Percentiles rank a stretch among this genome's conserved stretches.
Conservation (phyloP, 2,888 invertebrate species). For the Scaeva pyrastri region DNA sequence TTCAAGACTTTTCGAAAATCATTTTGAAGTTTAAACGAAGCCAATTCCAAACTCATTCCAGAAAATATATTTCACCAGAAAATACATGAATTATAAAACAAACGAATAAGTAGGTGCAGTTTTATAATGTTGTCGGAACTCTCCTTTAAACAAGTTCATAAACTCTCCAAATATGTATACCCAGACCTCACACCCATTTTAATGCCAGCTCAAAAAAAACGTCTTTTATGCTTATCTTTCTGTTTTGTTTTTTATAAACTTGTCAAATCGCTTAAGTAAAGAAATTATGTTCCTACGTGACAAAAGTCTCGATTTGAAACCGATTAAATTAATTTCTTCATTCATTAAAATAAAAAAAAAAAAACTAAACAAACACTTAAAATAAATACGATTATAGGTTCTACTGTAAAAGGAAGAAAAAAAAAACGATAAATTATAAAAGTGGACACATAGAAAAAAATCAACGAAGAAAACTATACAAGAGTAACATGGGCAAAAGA, state of each 20-base stretch:
- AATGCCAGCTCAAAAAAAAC: not conserved
- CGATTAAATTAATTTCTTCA: conserved; percentile 23
- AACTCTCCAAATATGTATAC: not conserved
- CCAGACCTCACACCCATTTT: not conserved
- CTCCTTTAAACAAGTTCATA: not conserved
- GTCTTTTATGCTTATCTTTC: conserved; percentile 12
- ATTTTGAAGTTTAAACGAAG: too few relatives aligned
- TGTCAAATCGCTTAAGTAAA: not conserved
- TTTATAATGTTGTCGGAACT: not conserved
- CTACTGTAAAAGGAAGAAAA: not conserved
- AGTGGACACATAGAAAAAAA: not conserved
- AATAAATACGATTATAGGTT: conserved; percentile 9
- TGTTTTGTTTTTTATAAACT: not conserved
- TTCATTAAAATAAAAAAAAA: too few relatives aligned
- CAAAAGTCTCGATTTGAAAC: conserved; percentile 4
- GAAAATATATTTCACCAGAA: too few relatives aligned
- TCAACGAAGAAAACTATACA: too few relatives aligned
- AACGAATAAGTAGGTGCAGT: not conserved
- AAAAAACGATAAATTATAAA: conserved; percentile 1
- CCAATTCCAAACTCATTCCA: too few relatives aligned
- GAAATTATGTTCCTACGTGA: not conserved
- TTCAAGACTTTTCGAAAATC: too few relatives aligned
- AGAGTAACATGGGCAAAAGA: too few relatives aligned
- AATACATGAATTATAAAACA: not conserved
- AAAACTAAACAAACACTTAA: not conserved